These are phyloP conservation scores for Archaeoteleia sp. DNA, from an alignment of 2,888 invertebrate genomes.

Conservation along the genomic window DNA sequence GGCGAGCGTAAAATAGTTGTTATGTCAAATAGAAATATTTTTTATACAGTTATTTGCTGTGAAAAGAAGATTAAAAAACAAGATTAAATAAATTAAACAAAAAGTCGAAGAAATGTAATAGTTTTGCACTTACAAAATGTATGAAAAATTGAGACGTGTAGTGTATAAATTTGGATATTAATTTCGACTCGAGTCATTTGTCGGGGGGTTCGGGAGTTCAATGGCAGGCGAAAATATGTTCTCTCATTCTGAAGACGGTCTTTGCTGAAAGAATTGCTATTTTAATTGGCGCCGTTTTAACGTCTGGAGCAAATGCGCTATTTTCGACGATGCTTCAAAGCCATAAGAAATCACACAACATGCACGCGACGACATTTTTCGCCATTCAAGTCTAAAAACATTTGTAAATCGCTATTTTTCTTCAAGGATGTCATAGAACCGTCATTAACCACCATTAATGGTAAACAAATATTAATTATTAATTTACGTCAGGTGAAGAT, in stretches of 20 bases:
- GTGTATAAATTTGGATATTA: conserved; percentile 20
- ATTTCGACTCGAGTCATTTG: conserved; percentile 10
- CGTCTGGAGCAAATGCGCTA: conserved; percentile 67
- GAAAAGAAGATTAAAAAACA: too few species aligned
- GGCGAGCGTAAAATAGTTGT: too few species aligned
- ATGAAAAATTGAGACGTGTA: conserved; percentile 23
- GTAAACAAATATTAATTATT: too few species aligned
- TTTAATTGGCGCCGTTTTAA: conserved; percentile 63
- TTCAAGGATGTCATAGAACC: too few species aligned
- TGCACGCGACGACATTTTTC: too few species aligned
- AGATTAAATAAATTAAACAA: neutral
- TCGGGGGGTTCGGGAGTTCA: conserved; percentile 41
- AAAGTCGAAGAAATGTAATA: neutral
- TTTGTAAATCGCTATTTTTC: too few species aligned
- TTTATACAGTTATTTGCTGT: too few species aligned
- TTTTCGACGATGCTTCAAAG: conserved; percentile 62
- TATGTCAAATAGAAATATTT: too few species aligned
- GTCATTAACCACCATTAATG: too few species aligned
- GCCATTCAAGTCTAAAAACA: too few species aligned
- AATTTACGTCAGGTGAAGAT: too few species aligned
- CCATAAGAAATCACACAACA: conserved; percentile 49
- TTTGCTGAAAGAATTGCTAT: conserved; percentile 58
- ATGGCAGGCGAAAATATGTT: conserved; percentile 57
- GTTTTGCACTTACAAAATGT: neutral
- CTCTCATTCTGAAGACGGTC: conserved; percentile 34